Evolutionary conservation across 2,888 invertebrate genomes (phyloP).

Genomic region (Ophion slaviceki): DNA sequence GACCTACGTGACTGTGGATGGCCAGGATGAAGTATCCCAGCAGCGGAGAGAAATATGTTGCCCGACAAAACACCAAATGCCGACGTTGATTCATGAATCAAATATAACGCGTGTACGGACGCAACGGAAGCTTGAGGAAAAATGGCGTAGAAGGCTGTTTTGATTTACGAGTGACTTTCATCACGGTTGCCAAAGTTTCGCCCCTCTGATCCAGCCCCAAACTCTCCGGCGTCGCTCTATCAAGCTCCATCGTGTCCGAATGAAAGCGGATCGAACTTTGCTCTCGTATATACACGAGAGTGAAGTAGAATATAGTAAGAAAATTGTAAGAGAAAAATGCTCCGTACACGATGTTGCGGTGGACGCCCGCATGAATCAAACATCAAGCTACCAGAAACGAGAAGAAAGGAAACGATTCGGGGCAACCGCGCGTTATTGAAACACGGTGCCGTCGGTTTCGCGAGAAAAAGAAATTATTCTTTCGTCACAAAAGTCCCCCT

Average conservation of each 20-base stretch:
- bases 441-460: background rate
- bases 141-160: constrained; percentile 1
- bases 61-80: constrained; percentile 11
- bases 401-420: background rate
- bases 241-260: background rate
- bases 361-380: background rate
- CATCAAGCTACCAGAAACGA: background rate
- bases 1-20: background rate
- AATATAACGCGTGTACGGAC: constrained; percentile 2
- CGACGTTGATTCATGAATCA: constrained; percentile 42
- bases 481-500: background rate
- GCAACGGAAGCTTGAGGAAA: background rate
- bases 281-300: background rate
- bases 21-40: background rate
- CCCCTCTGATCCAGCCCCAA: background rate
- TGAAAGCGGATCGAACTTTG: background rate
- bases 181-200: constrained; percentile 14
- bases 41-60: constrained; percentile 14
- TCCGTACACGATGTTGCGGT: background rate
- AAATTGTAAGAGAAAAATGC: background rate
- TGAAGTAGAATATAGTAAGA: background rate
- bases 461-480: background rate
- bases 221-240: background rate
- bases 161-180: constrained; percentile 48
- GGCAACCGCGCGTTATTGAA: background rate